Evolutionary conservation across 2,888 invertebrate genomes (phyloP), one percentile per base, ranked within the genome.

Genomic region (Oasisia sp.): DNA sequence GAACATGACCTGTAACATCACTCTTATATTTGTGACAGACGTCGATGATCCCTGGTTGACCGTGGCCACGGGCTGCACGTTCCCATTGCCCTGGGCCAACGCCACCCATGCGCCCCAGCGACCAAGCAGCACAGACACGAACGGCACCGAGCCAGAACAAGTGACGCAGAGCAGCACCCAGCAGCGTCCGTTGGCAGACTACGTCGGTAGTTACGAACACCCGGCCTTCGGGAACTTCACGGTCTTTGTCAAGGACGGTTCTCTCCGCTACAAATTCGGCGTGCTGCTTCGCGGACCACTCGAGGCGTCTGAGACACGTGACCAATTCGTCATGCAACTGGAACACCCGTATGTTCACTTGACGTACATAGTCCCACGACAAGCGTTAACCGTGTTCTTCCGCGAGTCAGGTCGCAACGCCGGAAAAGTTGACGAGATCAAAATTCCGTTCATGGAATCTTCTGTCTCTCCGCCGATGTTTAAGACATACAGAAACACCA

Each of bases 191-290:
- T 7, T 27, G 19, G 27, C 38, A 27, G 91, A 92, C 50, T 93
- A 93, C 92, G 45, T 91, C 27, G 93, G 93, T 45, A 50, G 89
- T 19, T 94, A 93, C 89, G 90, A 90, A n/a, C 92, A 94, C 89
- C 91, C 91, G 44, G 93, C 91, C 14, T 94, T 93, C 89, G 94
- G 94, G 27, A 93, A 93, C 44, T 56, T 94, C 56, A 93, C 91
- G 14, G 89, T 94, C 32, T 74, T 38, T 45, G 50, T 90, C 32
- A 32, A 44, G 89, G 91, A 50, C 44, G 50, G 45, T 32, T 32
- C 74, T 19, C 91, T 92, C 27, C 89, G 92, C 38, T 92, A 91
- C 50, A 50, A 44, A 32, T 92, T 91, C 32, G 92, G 92, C 32
- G 58, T 91, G 2, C 38, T 91, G 5, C 91, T 92, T 8, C 38